Evolutionary conservation across 2,797 vertebrate species (phyloP).

Genomic region (Arctocebus calabarensis): DNA sequence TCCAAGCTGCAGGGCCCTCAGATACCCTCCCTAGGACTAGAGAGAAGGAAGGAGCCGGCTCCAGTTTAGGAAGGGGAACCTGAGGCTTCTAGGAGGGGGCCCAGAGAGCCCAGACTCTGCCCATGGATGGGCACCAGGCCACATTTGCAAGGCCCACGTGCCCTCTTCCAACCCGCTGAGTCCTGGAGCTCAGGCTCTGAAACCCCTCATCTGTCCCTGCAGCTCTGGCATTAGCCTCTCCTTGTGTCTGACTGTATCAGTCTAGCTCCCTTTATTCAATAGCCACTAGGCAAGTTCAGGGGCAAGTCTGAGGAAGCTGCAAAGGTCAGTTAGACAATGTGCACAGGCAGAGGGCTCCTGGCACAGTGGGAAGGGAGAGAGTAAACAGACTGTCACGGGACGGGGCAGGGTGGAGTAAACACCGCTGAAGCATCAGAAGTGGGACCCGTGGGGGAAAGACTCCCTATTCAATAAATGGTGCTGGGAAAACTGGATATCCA

Average conservation of each 20-base stretch:
- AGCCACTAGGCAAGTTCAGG: neutral
- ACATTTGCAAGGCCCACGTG: accelerated
- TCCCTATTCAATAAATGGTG: too few relatives aligned
- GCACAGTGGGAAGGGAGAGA: neutral
- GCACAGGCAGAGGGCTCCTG: neutral
- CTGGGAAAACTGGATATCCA: too few relatives aligned
- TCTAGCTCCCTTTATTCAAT: neutral
- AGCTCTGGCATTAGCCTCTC: neutral
- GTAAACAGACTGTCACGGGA: neutral
- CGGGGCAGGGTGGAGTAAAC: neutral
- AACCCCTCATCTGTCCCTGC: neutral
- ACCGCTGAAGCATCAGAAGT: neutral
- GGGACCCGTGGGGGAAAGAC: too few relatives aligned
- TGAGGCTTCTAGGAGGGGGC: neutral
- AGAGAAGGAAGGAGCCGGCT: neutral
- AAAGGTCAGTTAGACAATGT: neutral
- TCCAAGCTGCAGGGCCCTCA: neutral
- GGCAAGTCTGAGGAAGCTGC: neutral
- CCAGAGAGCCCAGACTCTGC: neutral
- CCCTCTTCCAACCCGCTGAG: too few relatives aligned
- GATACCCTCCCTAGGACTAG: neutral
- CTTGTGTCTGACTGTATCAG: neutral
- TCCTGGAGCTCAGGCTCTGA: neutral
- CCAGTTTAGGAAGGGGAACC: neutral
- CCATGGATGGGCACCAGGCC: neutral